Evolutionary conservation across 2,113 vertebrate species (phyloP).

Genomic region (Butorides virescens): DNA sequence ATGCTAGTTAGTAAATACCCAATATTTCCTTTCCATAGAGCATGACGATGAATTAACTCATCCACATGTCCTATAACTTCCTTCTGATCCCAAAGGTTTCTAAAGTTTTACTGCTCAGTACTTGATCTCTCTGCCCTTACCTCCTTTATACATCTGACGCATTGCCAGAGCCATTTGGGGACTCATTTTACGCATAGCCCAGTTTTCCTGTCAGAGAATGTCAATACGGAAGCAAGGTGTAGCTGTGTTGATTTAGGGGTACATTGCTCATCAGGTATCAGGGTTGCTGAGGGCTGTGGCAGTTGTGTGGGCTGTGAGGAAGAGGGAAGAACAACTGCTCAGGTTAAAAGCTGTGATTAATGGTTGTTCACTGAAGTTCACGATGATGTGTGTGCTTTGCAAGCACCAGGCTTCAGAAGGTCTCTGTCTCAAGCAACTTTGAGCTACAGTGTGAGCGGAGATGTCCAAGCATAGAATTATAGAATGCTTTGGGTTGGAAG

Average conservation of each 20-base stretch:
- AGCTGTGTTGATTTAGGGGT: background rate
- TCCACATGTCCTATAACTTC: background rate
- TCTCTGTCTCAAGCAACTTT: background rate
- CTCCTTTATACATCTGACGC: accelerated
- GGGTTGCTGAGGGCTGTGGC: background rate
- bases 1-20: background rate
- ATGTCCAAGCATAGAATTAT: background rate
- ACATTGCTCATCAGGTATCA: background rate
- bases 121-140: background rate
- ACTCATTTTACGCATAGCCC: background rate
- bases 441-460: background rate
- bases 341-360: background rate
- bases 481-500: no score
- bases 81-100: background rate
- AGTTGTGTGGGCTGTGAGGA: background rate
- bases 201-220: background rate
- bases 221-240: background rate
- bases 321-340: background rate
- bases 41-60: background rate
- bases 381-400: background rate
- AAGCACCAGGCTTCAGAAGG: background rate
- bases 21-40: background rate
- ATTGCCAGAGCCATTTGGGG: background rate
- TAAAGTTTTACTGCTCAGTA: background rate
- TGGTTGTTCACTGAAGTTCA: background rate